Evolutionary conservation across 2,113 vertebrate species (phyloP), one percentile per base, ranked within the genome.

Genomic region (Azemiops feae): DNA sequence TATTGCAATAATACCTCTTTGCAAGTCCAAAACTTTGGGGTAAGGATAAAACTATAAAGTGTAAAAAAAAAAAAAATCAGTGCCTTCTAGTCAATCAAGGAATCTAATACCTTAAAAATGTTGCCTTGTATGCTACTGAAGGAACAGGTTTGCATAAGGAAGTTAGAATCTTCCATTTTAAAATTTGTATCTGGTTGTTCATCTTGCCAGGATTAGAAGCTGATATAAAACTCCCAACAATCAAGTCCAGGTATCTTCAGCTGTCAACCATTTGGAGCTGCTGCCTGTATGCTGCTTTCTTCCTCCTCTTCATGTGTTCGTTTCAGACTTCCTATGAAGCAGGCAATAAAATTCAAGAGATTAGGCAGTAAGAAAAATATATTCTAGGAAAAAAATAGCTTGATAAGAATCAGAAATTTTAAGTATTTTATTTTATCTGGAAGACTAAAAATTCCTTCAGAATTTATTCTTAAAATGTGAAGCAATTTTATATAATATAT

Each of bases 1-100:
- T 99, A 99, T 99, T 99, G 99, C 99, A 99, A 98, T 99, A 99
- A 99, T 98, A 99, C 99, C 98, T 99, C 98, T 98, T 98, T 99
- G 98, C 98, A 99, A 99, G 98, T 99, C 98, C 98, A 98, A 99
- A 99, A 99, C 34, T 98, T 98, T 98, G 98, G 98, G 98, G 98
- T 99, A 98, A 98, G 98, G 98, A 98, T 98, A 99, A 99, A 99
- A 99, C 97, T 98, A 98, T 98, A 98, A 99, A 98, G 96, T 97
- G 95, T 97, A 96, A 97, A 97, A 97, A 97, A 94, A 88, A 86
- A 85, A 94, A 98, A 97, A 96, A 97, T 97, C 97, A 98, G 97
- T 97, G 98, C 97, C 97, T 97, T 97, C 97, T 97, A 97, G 93
- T 97, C 96, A 96, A 96, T 96, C 95, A 94, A 96, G 96, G 97